Evolutionary conservation across 2,888 invertebrate species (phyloP).

Genomic region (Cylloceria caligata): DNA sequence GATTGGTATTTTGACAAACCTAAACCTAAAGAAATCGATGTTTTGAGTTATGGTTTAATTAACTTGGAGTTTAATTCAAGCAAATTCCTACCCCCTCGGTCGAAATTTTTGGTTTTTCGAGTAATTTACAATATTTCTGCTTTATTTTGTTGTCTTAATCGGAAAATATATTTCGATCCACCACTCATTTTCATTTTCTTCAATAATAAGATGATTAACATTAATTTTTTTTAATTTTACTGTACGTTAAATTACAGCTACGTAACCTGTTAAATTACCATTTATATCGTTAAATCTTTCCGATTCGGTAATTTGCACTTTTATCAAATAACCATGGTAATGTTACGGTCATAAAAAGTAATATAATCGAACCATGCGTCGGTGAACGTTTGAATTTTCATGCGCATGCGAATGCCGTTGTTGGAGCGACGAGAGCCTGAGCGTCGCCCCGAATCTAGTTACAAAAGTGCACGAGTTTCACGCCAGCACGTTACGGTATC

Average conservation of each 20-base stretch:
- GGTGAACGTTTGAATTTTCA: constrained; percentile 9
- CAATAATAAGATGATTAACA: neutral
- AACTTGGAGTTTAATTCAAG: too few species aligned
- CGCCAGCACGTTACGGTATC: constrained; percentile 18
- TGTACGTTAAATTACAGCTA: neutral
- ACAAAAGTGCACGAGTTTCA: constrained; percentile 19
- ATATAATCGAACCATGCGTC: constrained; percentile 1
- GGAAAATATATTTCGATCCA: neutral
- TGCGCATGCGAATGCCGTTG: constrained; percentile 1
- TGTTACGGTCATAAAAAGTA: neutral
- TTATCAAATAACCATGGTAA: neutral
- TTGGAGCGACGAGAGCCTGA: constrained; percentile 2
- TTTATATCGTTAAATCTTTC: neutral
- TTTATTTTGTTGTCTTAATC: neutral
- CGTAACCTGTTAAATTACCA: neutral
- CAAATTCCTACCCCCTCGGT: too few species aligned
- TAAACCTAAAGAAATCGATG: too few species aligned
- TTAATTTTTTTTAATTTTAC: neutral
- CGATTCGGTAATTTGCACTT: too few species aligned
- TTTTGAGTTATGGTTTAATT: too few species aligned
- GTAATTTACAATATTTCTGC: neutral
- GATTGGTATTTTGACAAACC: too few species aligned
- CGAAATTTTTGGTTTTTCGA: too few species aligned
- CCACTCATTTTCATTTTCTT: neutral
- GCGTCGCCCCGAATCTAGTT: constrained; percentile 20